Percentiles rank a stretch among this genome's conserved stretches.
These are phyloP conservation scores for Priocnemis perturbator DNA, from an alignment of 2,888 invertebrate genomes.

Conservation along the genomic window DNA sequence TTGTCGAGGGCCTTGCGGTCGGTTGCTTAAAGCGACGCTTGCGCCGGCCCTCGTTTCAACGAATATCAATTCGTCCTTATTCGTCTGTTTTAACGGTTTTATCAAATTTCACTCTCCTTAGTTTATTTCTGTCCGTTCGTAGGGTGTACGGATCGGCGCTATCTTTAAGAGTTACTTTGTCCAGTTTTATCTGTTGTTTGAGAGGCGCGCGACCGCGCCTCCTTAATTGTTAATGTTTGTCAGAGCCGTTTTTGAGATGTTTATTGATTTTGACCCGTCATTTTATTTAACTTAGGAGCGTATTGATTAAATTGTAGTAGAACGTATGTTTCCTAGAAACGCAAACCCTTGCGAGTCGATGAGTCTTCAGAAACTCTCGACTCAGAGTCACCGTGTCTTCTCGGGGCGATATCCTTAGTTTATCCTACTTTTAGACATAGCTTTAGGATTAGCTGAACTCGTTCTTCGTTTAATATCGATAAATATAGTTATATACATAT, in stretches of 20 bases:
- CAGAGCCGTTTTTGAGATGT: slow-evolving; percentile 23
- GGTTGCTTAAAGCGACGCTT: neutral
- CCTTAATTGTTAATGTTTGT: slow-evolving; percentile 8
- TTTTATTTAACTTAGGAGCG: slow-evolving; percentile 36
- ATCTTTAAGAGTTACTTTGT: neutral
- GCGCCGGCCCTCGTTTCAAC: neutral
- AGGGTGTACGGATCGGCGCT: neutral
- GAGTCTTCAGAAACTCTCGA: slow-evolving; percentile 19
- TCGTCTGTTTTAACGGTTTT: neutral
- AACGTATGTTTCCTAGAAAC: slow-evolving; percentile 69
- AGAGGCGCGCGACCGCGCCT: slow-evolving; percentile 2
- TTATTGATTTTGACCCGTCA: slow-evolving; percentile 28
- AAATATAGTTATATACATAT: slow-evolving; percentile 25
- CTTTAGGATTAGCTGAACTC: slow-evolving; percentile 5
- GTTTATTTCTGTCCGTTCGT: neutral
- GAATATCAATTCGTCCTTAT: neutral
- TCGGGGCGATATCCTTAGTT: slow-evolving; percentile 32
- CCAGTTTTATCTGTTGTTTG: slow-evolving; percentile 8
- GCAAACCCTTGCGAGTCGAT: slow-evolving; percentile 60
- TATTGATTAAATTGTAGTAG: slow-evolving; percentile 31
- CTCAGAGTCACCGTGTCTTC: slow-evolving; percentile 25
- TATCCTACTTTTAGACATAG: slow-evolving; percentile 19
- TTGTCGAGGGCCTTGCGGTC: too few relatives aligned
- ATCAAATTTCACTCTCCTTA: too few relatives aligned
- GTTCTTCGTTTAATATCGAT: slow-evolving; percentile 2